Percentiles rank a stretch among this genome's conserved stretches.
phyloP scores from a whole-genome alignment of 2,888 invertebrate genomes.

The Idaea straminata region DNA sequence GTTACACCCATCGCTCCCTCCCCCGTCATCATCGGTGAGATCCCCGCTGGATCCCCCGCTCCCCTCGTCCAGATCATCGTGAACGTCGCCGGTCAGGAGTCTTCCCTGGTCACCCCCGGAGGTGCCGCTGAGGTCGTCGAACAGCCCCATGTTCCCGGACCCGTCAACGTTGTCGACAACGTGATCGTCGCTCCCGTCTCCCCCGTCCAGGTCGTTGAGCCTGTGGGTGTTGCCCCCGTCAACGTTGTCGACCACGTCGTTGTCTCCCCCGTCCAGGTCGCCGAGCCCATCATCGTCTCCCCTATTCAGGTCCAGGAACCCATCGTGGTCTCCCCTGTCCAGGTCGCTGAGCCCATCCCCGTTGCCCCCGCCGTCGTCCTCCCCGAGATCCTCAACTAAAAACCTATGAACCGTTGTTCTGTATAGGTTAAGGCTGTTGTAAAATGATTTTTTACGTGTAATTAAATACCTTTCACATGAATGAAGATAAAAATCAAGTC shows the following conservation, averaged over 20 bases:
- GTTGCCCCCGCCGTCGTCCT: conserved; percentile 38
- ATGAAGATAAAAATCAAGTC: neutral
- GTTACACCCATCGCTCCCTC: conserved; percentile 7
- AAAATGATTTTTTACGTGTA: conserved; percentile 7
- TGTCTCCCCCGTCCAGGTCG: conserved; percentile 18
- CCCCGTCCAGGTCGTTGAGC: conserved; percentile 10
- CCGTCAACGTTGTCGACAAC: conserved; percentile 23
- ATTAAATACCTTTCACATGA: neutral
- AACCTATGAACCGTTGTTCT: neutral
- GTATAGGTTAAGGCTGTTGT: neutral
- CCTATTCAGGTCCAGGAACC: conserved; percentile 30
- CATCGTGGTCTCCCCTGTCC: conserved; percentile 27
- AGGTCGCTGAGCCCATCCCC: conserved; percentile 30
- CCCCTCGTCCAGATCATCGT: conserved; percentile 31
- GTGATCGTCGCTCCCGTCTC: conserved; percentile 11
- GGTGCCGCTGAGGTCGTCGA: conserved; percentile 18
- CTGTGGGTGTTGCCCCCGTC: conserved; percentile 9
- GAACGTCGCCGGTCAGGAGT: conserved; percentile 20
- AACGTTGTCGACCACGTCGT: conserved; percentile 21
- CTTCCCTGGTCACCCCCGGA: conserved; percentile 17
- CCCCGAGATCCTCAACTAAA: conserved; percentile 47
- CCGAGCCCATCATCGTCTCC: conserved; percentile 34
- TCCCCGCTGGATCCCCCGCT: conserved; percentile 13
- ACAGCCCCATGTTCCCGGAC: conserved; percentile 12
- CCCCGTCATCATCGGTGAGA: conserved; percentile 11